Base-by-base conservation (phyloP, 2,113 vertebrate species). In the Ptilonorhynchus violaceus region DNA sequence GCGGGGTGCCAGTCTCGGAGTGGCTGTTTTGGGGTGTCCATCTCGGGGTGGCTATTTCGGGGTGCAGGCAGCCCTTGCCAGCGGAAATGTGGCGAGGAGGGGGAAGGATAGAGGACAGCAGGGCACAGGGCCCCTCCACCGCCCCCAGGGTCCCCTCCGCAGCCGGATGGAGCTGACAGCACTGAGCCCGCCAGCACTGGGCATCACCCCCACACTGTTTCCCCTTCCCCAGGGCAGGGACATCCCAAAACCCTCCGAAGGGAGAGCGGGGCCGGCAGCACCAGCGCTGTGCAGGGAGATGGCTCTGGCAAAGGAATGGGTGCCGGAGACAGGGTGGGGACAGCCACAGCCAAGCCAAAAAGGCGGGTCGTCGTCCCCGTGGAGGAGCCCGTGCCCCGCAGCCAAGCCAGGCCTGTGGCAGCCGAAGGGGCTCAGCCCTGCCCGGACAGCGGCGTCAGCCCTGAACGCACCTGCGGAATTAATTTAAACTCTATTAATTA, bases 201-300 rank as follows among this genome's bases (percentile, higher is more conserved):
- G 7, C 42, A 58, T 9, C 3, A 1, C 9, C 56, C 10, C 10
- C 21, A 1, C n/a, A 17, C 33, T 3, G 14, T 2, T 2, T 11
- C n/a, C 35, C 30, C 25, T 42, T 28, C 11, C n/a, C 42, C 47
- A 10, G 30, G 33, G 22, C 41, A 63, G 28, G 44, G 60, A 24
- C 46, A 60, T 27, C 79, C 83, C 79, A 37, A 83, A 58, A 42
- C 21, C 47, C 47, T 10, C 10, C 33, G 17, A 3, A 13, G 31
- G 58, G n/a, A 44, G 47, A 50, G 28, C 1, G n/a, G 35, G 33
- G 6, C 0, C 6, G 24, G 63, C 52, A 20, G 77, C 60, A 28
- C 5, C 53, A 7, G 31, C 33, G 35, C 42, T 13, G 11, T 3
- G 52, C 41, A 19, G 60, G 66, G 33, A n/a, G 41, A 14, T 1